phyloP scores from a whole-genome alignment of 2,797 vertebrate species.

The Rhincodon typus region DNA sequence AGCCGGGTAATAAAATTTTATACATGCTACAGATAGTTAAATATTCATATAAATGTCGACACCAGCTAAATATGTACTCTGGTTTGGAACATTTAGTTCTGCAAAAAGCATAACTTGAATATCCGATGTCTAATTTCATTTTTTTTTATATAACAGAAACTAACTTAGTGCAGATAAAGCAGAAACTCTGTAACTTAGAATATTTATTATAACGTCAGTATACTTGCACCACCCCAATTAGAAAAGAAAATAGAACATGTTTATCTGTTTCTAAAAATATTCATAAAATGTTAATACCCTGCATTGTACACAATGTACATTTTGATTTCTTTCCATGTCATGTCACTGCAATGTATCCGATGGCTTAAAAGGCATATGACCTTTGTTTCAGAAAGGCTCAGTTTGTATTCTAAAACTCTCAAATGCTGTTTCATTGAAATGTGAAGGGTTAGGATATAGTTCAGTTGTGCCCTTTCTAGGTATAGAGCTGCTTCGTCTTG shows the following conservation, averaged over 20 bases:
- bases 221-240: background rate
- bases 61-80: background rate
- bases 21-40: background rate
- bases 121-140: background rate
- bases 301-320: background rate
- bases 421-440: slow-evolving; percentile 10
- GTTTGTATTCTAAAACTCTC: slow-evolving; percentile 18
- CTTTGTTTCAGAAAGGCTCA: slow-evolving; percentile 14
- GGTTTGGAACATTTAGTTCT: background rate
- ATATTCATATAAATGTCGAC: background rate
- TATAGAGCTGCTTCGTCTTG: background rate
- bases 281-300: background rate
- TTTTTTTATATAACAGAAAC: background rate
- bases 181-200: background rate
- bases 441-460: background rate
- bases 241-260: too few species aligned
- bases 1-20: background rate
- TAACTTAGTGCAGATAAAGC: background rate
- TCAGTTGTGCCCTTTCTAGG: slow-evolving; percentile 36
- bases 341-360: background rate
- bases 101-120: background rate
- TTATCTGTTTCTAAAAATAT: slow-evolving; percentile 5
- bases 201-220: background rate
- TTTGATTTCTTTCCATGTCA: slow-evolving; percentile 27
- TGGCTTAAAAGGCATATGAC: background rate